Percentiles rank a stretch among this genome's conserved stretches.
Evolutionary conservation across 2,797 vertebrate species (phyloP).

Genomic region (Hippopotamyrus pictus): DNA sequence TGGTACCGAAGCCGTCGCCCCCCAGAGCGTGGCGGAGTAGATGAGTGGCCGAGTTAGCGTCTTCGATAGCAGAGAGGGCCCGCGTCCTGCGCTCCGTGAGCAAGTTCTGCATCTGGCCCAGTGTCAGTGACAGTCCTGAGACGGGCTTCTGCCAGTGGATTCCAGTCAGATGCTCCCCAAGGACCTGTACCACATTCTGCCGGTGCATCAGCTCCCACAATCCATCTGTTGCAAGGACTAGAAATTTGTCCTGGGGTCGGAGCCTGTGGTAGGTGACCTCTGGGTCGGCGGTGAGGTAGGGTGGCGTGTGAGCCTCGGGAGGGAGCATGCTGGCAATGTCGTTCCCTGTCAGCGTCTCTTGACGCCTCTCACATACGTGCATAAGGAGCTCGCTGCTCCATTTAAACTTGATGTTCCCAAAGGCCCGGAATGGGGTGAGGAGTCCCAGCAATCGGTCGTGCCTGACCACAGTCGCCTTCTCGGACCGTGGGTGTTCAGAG

Average conservation of each 20-base stretch:
- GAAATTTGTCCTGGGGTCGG: conserved; percentile 51
- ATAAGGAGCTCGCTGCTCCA: conserved; percentile 52
- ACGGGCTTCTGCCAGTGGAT: conserved; percentile 51
- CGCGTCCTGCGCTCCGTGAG: conserved; percentile 46
- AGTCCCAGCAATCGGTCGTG: conserved; percentile 54
- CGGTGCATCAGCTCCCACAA: conserved; percentile 60
- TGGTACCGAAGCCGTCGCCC: conserved; percentile 46
- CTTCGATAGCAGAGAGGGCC: conserved; percentile 42
- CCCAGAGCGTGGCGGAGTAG: conserved; percentile 55
- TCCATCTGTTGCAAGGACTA: conserved; percentile 55
- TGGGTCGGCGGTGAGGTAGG: conserved; percentile 52
- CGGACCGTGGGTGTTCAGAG: conserved; percentile 44
- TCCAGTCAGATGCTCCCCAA: conserved; percentile 50
- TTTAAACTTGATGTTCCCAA: conserved; percentile 55
- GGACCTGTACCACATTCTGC: conserved; percentile 49
- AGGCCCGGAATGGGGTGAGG: conserved; percentile 56
- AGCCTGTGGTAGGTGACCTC: conserved; percentile 49
- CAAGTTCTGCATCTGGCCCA: conserved; percentile 47
- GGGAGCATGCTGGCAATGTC: conserved; percentile 35
- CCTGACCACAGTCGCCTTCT: conserved; percentile 48
- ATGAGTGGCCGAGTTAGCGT: conserved; percentile 51
- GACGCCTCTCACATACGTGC: conserved; percentile 41
- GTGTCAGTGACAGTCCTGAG: conserved; percentile 31
- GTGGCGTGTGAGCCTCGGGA: conserved; percentile 52
- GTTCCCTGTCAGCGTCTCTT: conserved; percentile 17